Conservation (phyloP, 2,888 invertebrate genomes). For the Philaethria dido region DNA sequence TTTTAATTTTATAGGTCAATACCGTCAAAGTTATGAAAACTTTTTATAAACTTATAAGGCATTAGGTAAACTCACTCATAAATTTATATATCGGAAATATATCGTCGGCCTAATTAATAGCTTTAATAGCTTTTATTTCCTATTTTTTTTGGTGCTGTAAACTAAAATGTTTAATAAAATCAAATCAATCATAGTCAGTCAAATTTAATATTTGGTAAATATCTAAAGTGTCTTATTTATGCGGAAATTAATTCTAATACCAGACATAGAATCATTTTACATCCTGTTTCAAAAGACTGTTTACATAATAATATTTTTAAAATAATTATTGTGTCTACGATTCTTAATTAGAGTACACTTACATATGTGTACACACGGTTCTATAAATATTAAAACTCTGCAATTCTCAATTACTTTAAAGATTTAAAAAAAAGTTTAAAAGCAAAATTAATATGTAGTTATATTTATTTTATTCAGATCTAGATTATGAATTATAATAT, state of each 20-base stretch:
- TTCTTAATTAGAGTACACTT: not conserved
- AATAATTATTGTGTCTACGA: no score
- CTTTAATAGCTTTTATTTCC: not conserved
- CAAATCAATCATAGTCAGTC: not conserved
- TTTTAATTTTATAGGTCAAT: no score
- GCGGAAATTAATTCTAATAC: conserved; percentile 1
- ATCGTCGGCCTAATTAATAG: not conserved
- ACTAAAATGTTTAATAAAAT: not conserved
- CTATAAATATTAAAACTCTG: not conserved
- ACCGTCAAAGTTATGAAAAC: no score
- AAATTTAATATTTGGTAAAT: not conserved
- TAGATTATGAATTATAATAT: no score
- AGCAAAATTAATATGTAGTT: not conserved
- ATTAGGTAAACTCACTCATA: no score
- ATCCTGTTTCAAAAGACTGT: not conserved
- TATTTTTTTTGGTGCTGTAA: not conserved
- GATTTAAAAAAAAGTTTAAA: not conserved
- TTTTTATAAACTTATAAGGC: no score
- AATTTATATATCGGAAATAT: not conserved
- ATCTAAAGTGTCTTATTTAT: conserved; percentile 1
- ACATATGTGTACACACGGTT: not conserved
- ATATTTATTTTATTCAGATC: no score
- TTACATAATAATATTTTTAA: conserved; percentile 1
- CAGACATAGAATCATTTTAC: not conserved
- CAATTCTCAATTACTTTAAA: not conserved